Evolutionary conservation across 2,888 invertebrate genomes (phyloP), one percentile per base, ranked within the genome.

Genomic region (Celastrina argiolus): DNA sequence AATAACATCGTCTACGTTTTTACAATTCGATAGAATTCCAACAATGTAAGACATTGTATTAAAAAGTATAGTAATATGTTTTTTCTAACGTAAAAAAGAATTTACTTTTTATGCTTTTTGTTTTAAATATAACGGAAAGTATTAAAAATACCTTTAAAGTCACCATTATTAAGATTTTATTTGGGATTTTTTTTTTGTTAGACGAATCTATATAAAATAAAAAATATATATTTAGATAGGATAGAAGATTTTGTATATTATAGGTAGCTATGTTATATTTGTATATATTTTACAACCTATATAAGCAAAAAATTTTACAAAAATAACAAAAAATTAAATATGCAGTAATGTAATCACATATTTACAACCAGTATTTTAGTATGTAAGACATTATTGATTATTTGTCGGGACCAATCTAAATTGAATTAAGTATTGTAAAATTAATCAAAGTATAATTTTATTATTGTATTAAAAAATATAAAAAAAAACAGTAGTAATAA

Each of bases 311-410:
- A 45, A 18, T 7, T 18, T 8, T 8, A 18, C 45, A 45, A 51
- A 26, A 51, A 51, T 4, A 36, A 10, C 12, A 41, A 45, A 18
- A 8, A 51, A 16, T 1, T 51, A 26, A 1, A 16, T 22, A 2
- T 51, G 12, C 16, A 31, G 36, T 36, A 12, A 18, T 36, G 36
- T 36, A 3, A 12, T 61, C 61, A 36, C 18, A 34, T 42, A 63
- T 39, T 63, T 63, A 65, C 45, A 16, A 59, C 12, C 67, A 67
- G 67, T 67, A 67, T 67, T 67, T 59, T 67, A 67, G 64, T 10
- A 45, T 28, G 16, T 69, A 71, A 69, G 65, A 58, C 31, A 41
- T 18, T 68, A 42, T 67, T 61, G 45, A 64, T n/a, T 66, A 68
- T 18, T 18, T 3, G 18, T 45, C 18, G 45, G 70, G 70, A 69